These are phyloP conservation scores for Gymnodraco acuticeps DNA, from an alignment of 2,797 vertebrate species.

Conservation along the genomic window DNA sequence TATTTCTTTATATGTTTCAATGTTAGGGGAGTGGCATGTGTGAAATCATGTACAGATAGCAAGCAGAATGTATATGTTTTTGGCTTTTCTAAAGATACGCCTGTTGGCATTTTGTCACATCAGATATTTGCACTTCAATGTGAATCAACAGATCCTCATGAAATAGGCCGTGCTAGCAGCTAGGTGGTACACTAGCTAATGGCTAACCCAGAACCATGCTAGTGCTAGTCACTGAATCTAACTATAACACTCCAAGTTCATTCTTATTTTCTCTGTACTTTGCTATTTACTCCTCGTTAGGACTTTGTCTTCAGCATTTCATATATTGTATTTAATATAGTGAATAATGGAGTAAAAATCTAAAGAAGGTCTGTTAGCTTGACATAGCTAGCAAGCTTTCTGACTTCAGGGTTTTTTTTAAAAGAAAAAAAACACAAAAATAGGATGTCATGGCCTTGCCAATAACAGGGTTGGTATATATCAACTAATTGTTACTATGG, in stretches of 20 bases:
- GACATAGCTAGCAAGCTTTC: neutral
- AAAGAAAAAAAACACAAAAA: too few species aligned
- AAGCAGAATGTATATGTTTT: neutral
- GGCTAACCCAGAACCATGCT: neutral
- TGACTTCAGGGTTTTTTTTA: neutral
- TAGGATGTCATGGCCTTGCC: too few species aligned
- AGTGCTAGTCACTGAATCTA: neutral
- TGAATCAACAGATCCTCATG: neutral
- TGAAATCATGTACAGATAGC: conserved; percentile 20
- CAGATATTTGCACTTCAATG: neutral
- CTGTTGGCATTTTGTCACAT: conserved; percentile 7
- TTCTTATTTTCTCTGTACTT: neutral
- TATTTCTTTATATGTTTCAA: conserved; percentile 19
- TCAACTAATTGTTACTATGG: too few species aligned
- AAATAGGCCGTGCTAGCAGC: neutral
- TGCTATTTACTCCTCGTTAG: neutral
- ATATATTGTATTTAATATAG: neutral
- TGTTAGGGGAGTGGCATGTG: conserved; percentile 1
- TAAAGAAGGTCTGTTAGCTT: too few species aligned
- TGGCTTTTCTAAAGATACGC: neutral
- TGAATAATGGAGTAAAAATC: neutral
- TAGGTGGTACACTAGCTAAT: neutral
- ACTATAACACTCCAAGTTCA: neutral
- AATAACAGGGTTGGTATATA: too few species aligned
- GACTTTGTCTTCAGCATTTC: neutral